Evolutionary conservation across 1,140 invertebrate genomes (phyloP), one percentile per base, ranked within the genome.

Genomic region (Marisa cornuarietis): DNA sequence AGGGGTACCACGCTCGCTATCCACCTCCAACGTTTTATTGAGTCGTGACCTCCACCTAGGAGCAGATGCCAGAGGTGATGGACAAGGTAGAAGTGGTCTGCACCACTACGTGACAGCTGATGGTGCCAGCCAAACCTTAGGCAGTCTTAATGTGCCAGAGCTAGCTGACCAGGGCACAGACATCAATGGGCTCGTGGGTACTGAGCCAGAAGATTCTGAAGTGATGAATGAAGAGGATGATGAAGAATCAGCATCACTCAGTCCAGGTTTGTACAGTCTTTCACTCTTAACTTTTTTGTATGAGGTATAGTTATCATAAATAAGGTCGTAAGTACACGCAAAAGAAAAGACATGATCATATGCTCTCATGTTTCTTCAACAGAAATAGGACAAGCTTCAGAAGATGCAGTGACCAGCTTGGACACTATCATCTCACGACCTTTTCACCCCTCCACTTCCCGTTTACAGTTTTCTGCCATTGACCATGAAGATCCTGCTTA

Each of bases 141-240:
- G 83, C 10, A 72, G 79, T n/a, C 81, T 84, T 71, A 81, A 76
- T 31, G 58, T 75, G 16, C 83, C 83, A 31, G 78, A 78, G 58
- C 78, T 66, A 24, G 68, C 72, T 71, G 85, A 84, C 62, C 79
- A 82, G 61, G 82, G 83, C 61, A 83, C 80, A 52, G 84, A 84
- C 79, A 81, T 86, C 1, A 78, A 66, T 42, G 82, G 81, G 14
- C 79, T 85, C 13, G 76, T 66, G 52, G 72, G 75, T 51, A 51
- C 49, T 51, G 80, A 75, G 10, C 26, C 51, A 49, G 31, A 31
- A 31, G 63, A 31, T 20, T 31, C 51, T n/a, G 42, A 11, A 22
- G 14, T 52, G 24, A 49, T 31, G 9, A 24, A 54, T 8, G 65
- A 78, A 31, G n/a, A 18, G 9, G 26, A 26, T 20, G 69, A 20